Base-by-base conservation (phyloP, 1,140 invertebrate species). In the Onthophagus taurus region DNA sequence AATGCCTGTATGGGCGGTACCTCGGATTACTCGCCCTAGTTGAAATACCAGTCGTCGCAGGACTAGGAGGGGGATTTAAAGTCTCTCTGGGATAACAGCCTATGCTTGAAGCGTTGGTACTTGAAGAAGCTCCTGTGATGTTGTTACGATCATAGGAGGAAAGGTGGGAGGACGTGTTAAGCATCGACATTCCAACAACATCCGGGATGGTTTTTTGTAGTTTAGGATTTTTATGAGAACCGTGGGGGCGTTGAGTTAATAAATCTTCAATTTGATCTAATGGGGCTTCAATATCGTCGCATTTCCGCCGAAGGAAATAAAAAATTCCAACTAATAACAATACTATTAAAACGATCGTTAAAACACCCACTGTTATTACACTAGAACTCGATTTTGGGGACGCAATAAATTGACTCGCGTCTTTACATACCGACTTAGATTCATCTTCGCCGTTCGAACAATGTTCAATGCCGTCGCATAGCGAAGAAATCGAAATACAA, bases 21-120 rank as follows among this genome's bases (percentile, higher is more conserved):
- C 71, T 59, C 13, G 79, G 77, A 20, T 74, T 77, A 44, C 68
- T 72, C 3, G 66, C 42, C 52, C 72, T 47, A 4, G 71, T 72
- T 2, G 72, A 73, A 45, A 71, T 74, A 5, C 74, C 77, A 6
- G 80, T 78, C 1, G 84, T 85, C 0, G 85, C 83, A 1, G 90
- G 90, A 64, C 82, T 87, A 1, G 90, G 90, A 3, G 90, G 90
- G 24, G 90, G 90, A 66, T 94, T 92, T 16, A 89, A 66, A 1
- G 84, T 85, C 57, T 87, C 85, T 41, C 80, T 73, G 1, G 87
- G 87, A 65, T 89, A 90, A 42, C 75, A 68, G 14, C 63, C 61
- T 1, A 63, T 56, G 44, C 58, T 63, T 3, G 58, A 60, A 3
- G 72, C 75, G 48, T 76, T 72, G 0, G 83, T 85, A 4, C 79